Conservation (phyloP, 2,113 vertebrate genomes). For the Pterocles gutturalis region DNA sequence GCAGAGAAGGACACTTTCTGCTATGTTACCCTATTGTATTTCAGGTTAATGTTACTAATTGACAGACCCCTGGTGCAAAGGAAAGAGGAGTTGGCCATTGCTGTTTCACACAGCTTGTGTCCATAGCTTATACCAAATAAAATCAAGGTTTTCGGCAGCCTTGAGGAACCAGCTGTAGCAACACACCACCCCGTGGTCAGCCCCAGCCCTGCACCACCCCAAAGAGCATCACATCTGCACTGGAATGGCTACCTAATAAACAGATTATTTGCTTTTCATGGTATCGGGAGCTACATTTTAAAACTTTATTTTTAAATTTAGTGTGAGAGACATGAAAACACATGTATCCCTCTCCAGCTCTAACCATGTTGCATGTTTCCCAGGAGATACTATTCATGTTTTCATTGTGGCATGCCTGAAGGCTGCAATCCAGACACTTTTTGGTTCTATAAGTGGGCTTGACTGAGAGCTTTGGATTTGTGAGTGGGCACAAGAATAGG, state of each 20-base stretch:
- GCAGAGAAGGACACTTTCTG: neutral
- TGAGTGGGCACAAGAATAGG: neutral
- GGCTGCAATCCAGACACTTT: neutral
- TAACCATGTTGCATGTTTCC: neutral
- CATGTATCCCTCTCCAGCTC: neutral
- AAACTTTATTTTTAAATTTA: neutral
- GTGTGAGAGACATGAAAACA: neutral
- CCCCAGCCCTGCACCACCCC: neutral
- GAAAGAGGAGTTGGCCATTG: neutral
- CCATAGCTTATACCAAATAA: fast-evolving
- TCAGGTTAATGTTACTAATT: neutral
- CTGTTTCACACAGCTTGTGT: fast-evolving
- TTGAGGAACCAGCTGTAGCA: neutral
- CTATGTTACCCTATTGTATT: fast-evolving
- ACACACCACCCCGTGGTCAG: slow-evolving; percentile 64
- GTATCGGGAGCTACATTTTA: neutral
- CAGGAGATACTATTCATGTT: fast-evolving
- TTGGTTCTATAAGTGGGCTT: neutral
- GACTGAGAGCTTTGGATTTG: neutral
- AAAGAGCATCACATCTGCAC: fast-evolving
- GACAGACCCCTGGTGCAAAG: neutral
- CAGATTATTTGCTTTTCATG: neutral
- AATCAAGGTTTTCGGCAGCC: no score
- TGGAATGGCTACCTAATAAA: neutral
- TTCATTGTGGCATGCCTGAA: neutral